Base-by-base conservation (phyloP, 2,888 invertebrate species). In the Athetis lepigone region DNA sequence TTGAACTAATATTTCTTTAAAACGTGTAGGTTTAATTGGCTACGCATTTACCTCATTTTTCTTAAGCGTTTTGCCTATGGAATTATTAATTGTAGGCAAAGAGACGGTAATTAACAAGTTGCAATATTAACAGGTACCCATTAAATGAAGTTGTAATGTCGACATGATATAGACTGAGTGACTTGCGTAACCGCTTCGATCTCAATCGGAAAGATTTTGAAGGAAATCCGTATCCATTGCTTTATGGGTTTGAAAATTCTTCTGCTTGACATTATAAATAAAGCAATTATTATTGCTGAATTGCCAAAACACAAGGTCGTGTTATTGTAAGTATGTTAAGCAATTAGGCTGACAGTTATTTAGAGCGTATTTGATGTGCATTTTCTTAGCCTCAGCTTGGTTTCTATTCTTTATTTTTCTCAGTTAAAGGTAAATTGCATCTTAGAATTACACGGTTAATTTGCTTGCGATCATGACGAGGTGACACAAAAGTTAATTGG, bases 401-500 rank as follows among this genome's bases (percentile, higher is more conserved):
- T 7, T 11, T 66, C 23, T 33, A 19, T 23, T 40, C 29, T 40
- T 36, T 50, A 33, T 61, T 61, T 50, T n/a, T 52, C 25, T 36
- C 21, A 33, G 21, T 50, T 55, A 39, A 50, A 74, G 13, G 49
- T 46, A 43, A 56, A 56, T 51, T 37, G 23, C 37, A 58, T 55
- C 40, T 75, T 51, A 16, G 43, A 70, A 72, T 75, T 70, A 59
- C 70, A 75, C 45, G 59, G 51, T 52, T 40, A 61, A 75, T 72
- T 55, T n/a, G 58, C 62, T 67, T 61, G 74, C 27, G 39, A 70
- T 60, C 66, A 56, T 47, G 56, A 62, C 39, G 46, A 70, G 55
- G 58, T 59, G 59, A 56, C 45, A 51, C 52, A 42, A n/a, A 59
- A 70, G 59, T 52, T 59, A 75, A 75, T 70, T 70, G 37, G 40